Conservation (phyloP, 2,797 vertebrate species). For the Chelmon rostratus region DNA sequence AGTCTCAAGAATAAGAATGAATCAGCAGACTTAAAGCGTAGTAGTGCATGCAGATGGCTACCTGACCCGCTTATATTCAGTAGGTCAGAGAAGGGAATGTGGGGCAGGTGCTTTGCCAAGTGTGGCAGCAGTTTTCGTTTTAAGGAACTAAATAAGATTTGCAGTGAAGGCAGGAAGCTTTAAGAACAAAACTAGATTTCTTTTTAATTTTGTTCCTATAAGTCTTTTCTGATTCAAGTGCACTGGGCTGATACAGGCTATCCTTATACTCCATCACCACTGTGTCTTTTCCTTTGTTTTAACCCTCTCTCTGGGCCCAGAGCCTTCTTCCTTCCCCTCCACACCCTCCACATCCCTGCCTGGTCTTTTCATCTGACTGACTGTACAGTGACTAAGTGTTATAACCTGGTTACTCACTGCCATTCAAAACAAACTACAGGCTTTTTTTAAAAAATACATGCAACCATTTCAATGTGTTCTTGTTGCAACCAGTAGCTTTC, state of each 20-base stretch:
- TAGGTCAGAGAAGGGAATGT: conserved; percentile 50
- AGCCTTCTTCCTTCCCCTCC: conserved; percentile 72
- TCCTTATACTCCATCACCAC: conserved; percentile 30
- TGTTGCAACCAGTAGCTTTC: conserved; percentile 17
- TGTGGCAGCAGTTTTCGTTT: conserved; percentile 48
- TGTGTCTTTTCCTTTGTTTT: conserved; percentile 67
- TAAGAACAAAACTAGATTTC: not conserved
- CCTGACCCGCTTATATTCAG: conserved; percentile 48
- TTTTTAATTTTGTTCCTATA: conserved; percentile 21
- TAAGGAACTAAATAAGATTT: conserved; percentile 31
- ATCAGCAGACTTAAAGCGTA: conserved; percentile 60
- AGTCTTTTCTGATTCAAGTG: conserved; percentile 13
- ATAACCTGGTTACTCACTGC: conserved; percentile 39
- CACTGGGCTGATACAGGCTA: not conserved
- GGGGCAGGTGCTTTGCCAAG: conserved; percentile 55
- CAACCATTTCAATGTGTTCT: conserved; percentile 20
- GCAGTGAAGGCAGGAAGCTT: conserved; percentile 10
- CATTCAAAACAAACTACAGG: conserved; percentile 8
- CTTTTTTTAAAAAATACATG: conserved; percentile 1
- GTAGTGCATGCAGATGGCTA: conserved; percentile 37
- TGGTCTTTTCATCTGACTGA: conserved; percentile 47
- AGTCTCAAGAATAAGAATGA: conserved; percentile 62
- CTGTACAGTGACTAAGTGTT: conserved; percentile 44
- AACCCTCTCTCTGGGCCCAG: conserved; percentile 42
- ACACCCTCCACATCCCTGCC: conserved; percentile 59